Percentiles rank a stretch among this genome's conserved stretches.
These are phyloP conservation scores for Drosophila saltans DNA, from an alignment of 1,140 invertebrate genomes.

Conservation along the genomic window DNA sequence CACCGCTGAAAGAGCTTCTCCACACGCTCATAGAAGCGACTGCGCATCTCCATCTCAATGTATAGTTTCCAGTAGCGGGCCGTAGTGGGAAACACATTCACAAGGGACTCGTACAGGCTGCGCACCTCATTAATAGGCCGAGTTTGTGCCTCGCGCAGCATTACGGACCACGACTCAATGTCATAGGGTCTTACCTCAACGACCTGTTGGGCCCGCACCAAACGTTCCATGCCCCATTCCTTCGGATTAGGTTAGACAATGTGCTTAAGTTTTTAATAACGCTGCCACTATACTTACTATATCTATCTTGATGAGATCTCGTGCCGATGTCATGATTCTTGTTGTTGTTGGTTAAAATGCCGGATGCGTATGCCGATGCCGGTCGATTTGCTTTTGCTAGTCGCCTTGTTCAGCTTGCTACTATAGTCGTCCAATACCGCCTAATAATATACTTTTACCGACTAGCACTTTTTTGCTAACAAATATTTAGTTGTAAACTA, in stretches of 20 bases:
- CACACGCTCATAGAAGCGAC: conserved; percentile 97
- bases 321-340: conserved; percentile 63
- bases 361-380: neutral
- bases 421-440: too few relatives aligned
- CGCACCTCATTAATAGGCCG: conserved; percentile 96
- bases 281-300: conserved; percentile 66
- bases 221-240: conserved; percentile 94
- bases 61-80: conserved; percentile 99
- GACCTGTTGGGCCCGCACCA: conserved; percentile 90
- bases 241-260: conserved; percentile 62
- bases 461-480: neutral
- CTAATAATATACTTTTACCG: too few relatives aligned
- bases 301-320: conserved; percentile 81
- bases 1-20: conserved; percentile 99
- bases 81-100: conserved; percentile 96
- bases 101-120: conserved; percentile 95
- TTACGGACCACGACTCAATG: conserved; percentile 97
- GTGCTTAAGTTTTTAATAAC: neutral
- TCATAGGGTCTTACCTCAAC: conserved; percentile 95
- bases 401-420: neutral
- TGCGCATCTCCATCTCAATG: conserved; percentile 99
- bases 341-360: neutral
- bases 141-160: conserved; percentile 95
- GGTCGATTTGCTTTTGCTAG: neutral
- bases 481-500: neutral